Percentiles rank a stretch among this genome's conserved stretches.
Evolutionary conservation across 2,888 invertebrate genomes (phyloP).

Genomic region (Archaeoteleia sp.): DNA sequence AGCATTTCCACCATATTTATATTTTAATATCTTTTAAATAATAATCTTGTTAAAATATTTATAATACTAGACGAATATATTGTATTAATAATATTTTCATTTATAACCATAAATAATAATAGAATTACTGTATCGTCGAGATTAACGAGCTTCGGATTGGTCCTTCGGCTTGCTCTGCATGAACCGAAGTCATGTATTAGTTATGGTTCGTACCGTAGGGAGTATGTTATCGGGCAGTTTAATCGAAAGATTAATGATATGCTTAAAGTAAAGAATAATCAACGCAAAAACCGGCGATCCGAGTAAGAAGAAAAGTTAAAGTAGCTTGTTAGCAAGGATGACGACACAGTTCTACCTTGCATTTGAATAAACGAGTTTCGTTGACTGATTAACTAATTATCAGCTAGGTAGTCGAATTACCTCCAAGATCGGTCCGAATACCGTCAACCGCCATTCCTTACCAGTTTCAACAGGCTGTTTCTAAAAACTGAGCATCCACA

Average conservation of each 20-base stretch:
- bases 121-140: too few relatives aligned
- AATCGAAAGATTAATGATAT: constrained; percentile 52
- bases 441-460: constrained; percentile 17
- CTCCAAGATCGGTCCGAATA: too few relatives aligned
- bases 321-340: constrained; percentile 46
- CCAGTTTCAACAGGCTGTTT: not conserved
- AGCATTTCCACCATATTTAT: too few relatives aligned
- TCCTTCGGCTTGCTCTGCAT: not conserved
- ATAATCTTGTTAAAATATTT: too few relatives aligned
- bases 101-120: too few relatives aligned
- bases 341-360: constrained; percentile 25
- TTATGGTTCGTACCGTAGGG: constrained; percentile 9
- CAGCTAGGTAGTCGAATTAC: constrained; percentile 19
- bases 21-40: too few relatives aligned
- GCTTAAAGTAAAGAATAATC: constrained; percentile 41
- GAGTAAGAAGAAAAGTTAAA: constrained; percentile 18
- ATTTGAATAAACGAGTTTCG: constrained; percentile 43
- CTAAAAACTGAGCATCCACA: not conserved
- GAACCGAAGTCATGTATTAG: constrained; percentile 2
- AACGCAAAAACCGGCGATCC: constrained; percentile 16
- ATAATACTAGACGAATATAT: too few relatives aligned
- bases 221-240: constrained; percentile 36
- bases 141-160: not conserved
- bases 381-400: constrained; percentile 51
- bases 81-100: too few relatives aligned